Percentiles rank a stretch among this genome's conserved stretches.
These are phyloP conservation scores for Manis javanica DNA, from an alignment of 2,797 vertebrate species.

Conservation along the genomic window DNA sequence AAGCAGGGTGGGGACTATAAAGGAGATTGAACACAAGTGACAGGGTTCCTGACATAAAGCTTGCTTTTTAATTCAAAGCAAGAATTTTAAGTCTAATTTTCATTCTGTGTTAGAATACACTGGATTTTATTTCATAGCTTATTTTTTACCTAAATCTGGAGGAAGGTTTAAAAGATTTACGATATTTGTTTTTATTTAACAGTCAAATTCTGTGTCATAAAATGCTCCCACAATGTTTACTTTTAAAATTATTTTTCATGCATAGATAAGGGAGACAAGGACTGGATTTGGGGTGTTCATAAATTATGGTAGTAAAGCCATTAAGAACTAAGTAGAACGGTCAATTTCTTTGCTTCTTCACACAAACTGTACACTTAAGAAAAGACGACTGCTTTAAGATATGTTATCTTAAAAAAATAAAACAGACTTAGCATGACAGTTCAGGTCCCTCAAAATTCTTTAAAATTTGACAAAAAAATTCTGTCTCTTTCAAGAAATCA, in stretches of 20 bases:
- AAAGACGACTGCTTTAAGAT: conserved; percentile 17
- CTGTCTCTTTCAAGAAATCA: conserved; percentile 6
- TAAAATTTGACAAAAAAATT: conserved; percentile 2
- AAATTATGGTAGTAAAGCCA: conserved; percentile 24
- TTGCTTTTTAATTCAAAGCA: conserved; percentile 11
- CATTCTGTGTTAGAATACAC: conserved; percentile 22
- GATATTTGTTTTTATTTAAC: conserved; percentile 35
- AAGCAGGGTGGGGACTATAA: not conserved
- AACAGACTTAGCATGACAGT: not conserved
- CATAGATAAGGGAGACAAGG: not conserved
- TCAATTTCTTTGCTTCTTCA: conserved; percentile 34
- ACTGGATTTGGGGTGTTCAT: not conserved
- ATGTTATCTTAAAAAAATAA: conserved; percentile 31
- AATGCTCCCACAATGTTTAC: not conserved
- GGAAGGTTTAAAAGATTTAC: conserved; percentile 49
- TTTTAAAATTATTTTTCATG: conserved; percentile 40
- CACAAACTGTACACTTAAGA: conserved; percentile 3
- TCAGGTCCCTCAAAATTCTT: not conserved
- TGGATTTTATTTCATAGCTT: conserved; percentile 41
- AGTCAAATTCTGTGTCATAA: conserved; percentile 39
- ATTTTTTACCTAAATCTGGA: not conserved
- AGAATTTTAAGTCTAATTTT: conserved; percentile 26
- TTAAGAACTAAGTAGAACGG: conserved; percentile 21
- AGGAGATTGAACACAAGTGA: not conserved
- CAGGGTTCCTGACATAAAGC: not conserved